Evolutionary conservation across 2,888 invertebrate genomes (phyloP).

Genomic region (Calameuta pallipes): DNA sequence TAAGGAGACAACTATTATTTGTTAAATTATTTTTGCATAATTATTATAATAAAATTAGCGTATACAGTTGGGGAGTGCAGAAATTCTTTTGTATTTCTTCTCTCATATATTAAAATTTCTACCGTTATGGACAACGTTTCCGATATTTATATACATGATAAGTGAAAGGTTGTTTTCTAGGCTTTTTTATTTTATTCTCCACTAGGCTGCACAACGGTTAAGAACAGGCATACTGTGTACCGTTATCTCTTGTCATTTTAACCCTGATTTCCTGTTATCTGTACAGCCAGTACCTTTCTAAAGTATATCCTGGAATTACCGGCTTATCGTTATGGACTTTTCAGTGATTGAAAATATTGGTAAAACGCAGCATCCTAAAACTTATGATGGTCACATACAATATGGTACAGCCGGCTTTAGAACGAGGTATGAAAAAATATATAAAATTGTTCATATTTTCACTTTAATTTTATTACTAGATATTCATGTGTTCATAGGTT

Average conservation of each 20-base stretch:
- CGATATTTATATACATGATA: neutral
- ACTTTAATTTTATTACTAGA: neutral
- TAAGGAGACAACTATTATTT: neutral
- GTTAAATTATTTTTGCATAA: neutral
- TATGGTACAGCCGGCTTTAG: conserved; percentile 91
- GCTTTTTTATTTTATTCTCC: neutral
- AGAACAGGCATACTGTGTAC: neutral
- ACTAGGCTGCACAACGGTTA: neutral
- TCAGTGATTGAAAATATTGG: conserved; percentile 66
- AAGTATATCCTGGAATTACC: neutral
- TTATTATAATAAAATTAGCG: neutral
- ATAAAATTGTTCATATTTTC: conserved; percentile 3
- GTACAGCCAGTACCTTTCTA: neutral
- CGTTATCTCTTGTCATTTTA: neutral
- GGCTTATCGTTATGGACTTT: conserved; percentile 33
- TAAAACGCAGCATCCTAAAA: conserved; percentile 82
- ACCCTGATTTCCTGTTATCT: neutral
- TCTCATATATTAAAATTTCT: neutral
- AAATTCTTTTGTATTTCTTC: neutral
- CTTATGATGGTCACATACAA: conserved; percentile 73
- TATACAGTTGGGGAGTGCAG: neutral
- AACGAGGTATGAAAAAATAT: conserved; percentile 73
- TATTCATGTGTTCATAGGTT: neutral
- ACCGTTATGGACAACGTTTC: neutral
- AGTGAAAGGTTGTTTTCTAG: neutral